A percentile compares a stretch with the other conserved stretches of the same genome.
These are phyloP conservation scores for Philopedon plagiatum DNA, from an alignment of 2,888 invertebrate genomes.

Conservation along the genomic window DNA sequence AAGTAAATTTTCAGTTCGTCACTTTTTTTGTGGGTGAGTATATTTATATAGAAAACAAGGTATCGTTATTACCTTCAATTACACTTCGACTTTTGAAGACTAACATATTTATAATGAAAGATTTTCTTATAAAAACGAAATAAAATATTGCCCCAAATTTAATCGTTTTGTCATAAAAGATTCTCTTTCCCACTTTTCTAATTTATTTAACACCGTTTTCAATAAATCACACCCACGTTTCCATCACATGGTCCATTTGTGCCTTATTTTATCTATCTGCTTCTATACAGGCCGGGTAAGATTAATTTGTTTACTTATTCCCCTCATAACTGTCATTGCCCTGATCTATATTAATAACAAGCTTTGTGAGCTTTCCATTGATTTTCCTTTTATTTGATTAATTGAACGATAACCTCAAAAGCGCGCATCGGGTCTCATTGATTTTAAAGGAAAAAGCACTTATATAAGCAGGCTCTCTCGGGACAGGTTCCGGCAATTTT, in stretches of 20 bases:
- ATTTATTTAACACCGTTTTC: background rate
- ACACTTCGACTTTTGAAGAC: too few species aligned
- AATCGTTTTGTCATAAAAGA: too few species aligned
- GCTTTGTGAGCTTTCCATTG: conserved; percentile 17
- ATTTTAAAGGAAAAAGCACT: conserved; percentile 23
- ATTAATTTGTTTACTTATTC: conserved; percentile 37
- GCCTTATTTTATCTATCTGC: background rate
- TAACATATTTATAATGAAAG: too few species aligned
- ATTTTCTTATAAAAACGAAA: too few species aligned
- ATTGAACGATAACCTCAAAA: conserved; percentile 34
- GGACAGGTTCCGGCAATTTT: background rate
- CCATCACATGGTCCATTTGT: background rate
- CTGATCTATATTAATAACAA: conserved; percentile 38
- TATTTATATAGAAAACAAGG: too few species aligned
- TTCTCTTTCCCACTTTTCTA: background rate
- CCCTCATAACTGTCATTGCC: conserved; percentile 19
- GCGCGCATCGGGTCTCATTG: conserved; percentile 19
- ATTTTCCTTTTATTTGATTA: conserved; percentile 36
- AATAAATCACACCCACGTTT: background rate
- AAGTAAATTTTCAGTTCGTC: too few species aligned
- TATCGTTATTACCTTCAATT: too few species aligned
- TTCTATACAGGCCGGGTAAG: conserved; percentile 7
- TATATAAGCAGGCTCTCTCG: conserved; percentile 2
- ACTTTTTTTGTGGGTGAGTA: too few species aligned
- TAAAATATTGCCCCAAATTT: too few species aligned